Percentiles rank a stretch among this genome's conserved stretches.
These are phyloP conservation scores for Falco novaeseelandiae DNA, from an alignment of 2,797 vertebrate genomes.

Conservation along the genomic window DNA sequence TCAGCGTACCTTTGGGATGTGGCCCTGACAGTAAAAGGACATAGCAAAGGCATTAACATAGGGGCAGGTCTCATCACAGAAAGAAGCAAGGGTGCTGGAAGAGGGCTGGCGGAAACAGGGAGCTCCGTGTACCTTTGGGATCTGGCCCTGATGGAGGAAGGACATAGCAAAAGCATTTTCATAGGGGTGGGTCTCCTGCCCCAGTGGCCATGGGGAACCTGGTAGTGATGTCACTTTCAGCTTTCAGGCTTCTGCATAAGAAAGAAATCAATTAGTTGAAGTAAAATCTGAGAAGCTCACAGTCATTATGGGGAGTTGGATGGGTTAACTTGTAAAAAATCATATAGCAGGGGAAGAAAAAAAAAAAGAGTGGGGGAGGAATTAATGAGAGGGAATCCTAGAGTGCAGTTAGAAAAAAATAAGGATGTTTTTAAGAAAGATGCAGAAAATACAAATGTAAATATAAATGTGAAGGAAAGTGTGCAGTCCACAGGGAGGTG, in stretches of 20 bases:
- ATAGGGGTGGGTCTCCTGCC: background rate
- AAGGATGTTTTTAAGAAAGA: background rate
- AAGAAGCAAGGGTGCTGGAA: background rate
- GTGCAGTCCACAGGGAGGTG: background rate
- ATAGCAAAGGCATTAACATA: background rate
- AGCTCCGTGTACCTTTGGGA: rapidly evolving
- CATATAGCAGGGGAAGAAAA: background rate
- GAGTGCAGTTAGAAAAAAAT: background rate
- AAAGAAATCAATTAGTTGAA: background rate
- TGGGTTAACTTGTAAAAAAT: background rate
- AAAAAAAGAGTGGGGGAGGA: background rate
- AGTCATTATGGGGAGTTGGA: background rate
- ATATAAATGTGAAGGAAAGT: background rate
- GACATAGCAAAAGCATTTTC: background rate
- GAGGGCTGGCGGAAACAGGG: background rate
- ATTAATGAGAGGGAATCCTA: background rate
- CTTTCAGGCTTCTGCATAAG: background rate
- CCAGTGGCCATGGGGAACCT: background rate
- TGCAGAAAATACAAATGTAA: background rate
- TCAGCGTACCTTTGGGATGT: rapidly evolving
- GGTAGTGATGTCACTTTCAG: background rate
- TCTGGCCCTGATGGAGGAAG: background rate
- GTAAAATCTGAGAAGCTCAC: background rate
- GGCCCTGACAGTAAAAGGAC: background rate
- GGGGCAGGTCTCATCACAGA: background rate